Evolutionary conservation across 1,140 invertebrate genomes (phyloP).

Genomic region (Sycophila sp.): DNA sequence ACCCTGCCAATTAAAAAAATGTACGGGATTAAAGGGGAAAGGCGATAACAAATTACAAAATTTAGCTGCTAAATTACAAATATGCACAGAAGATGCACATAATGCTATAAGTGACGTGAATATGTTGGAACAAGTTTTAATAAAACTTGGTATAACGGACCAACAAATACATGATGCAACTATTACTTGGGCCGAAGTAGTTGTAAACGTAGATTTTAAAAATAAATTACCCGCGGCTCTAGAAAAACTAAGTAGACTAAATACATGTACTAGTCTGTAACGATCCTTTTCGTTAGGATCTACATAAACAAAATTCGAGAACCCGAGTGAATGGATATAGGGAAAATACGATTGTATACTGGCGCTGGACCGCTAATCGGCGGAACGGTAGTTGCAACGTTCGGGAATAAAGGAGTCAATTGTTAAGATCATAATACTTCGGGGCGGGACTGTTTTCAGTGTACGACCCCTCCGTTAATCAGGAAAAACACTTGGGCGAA

Average conservation of each 20-base stretch:
- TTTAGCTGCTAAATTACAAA: constrained; percentile 15
- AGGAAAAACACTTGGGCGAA: no score
- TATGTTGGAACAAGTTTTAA: constrained; percentile 20
- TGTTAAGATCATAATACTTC: no score
- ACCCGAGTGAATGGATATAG: no score
- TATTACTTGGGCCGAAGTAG: constrained; percentile 13
- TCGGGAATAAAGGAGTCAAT: no score
- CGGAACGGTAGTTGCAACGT: no score
- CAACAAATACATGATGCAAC: constrained; percentile 5
- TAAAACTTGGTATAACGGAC: constrained; percentile 12
- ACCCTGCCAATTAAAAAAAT: constrained; percentile 25
- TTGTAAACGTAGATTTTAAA: constrained; percentile 8
- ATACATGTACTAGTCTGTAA: neutral
- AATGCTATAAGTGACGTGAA: constrained; percentile 33
- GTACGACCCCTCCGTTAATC: no score
- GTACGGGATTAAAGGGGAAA: constrained; percentile 8
- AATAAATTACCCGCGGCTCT: neutral
- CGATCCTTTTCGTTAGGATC: no score
- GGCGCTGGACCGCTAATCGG: no score
- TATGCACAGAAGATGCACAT: constrained; percentile 19
- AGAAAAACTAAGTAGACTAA: constrained; percentile 7
- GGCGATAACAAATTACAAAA: constrained; percentile 32
- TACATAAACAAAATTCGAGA: no score
- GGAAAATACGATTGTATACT: no score
- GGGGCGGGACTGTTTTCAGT: no score